A percentile compares a stretch with the other conserved stretches of the same genome.
Evolutionary conservation across 2,888 invertebrate species (phyloP).

Genomic region (Lepidocyrtinus sp.): DNA sequence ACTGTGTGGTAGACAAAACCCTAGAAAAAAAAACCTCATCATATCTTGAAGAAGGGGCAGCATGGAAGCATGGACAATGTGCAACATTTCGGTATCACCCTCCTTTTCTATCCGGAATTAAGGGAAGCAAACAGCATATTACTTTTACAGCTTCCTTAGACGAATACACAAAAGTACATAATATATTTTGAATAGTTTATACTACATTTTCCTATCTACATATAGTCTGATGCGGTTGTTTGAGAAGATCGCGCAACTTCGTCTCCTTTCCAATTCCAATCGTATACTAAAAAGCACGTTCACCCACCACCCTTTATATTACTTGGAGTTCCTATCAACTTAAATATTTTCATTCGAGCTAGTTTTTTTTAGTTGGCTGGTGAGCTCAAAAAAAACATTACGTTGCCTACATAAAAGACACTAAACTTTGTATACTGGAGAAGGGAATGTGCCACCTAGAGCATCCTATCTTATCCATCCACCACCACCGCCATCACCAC

Average conservation of each 20-base stretch:
- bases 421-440: neutral
- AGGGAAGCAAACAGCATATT: conserved; percentile 9
- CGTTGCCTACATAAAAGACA: neutral
- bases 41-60: neutral
- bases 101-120: conserved; percentile 14
- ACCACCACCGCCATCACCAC: conserved; percentile 17
- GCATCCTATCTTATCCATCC: conserved; percentile 20
- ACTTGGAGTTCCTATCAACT: neutral
- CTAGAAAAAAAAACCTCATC: no score
- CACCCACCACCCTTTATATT: conserved; percentile 5
- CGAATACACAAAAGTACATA: neutral
- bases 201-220: conserved; percentile 12
- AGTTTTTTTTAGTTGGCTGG: neutral
- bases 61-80: neutral
- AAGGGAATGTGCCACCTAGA: conserved; percentile 9
- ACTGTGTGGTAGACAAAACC: no score
- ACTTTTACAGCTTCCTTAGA: conserved; percentile 14
- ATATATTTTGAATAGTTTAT: neutral
- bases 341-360: neutral
- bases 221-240: neutral
- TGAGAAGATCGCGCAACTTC: conserved; percentile 51
- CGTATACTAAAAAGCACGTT: conserved; percentile 33
- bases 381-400: neutral
- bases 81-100: neutral
- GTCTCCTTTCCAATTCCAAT: conserved; percentile 50